Conservation (phyloP, 1,140 invertebrate species). For the Macrostomum lignano region DNA sequence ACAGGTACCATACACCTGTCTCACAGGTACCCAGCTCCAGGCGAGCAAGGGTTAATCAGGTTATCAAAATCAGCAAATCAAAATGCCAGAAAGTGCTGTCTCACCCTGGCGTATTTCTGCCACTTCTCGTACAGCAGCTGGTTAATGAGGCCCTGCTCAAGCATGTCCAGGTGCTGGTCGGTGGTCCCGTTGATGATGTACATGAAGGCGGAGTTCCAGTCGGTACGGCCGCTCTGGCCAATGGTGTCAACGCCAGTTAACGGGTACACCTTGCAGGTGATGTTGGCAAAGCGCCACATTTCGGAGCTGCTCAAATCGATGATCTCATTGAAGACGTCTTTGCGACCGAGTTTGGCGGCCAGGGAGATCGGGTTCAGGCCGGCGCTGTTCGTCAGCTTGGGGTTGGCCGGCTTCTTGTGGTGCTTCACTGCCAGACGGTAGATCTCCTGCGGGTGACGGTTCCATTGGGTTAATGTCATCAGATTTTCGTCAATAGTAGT, state of each 20-base stretch:
- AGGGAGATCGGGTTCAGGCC: conserved; percentile 74
- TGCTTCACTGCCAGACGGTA: conserved; percentile 82
- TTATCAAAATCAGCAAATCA: no score
- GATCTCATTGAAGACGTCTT: conserved; percentile 85
- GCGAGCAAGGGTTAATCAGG: no score
- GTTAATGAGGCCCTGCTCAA: conserved; percentile 87
- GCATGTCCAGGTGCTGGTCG: conserved; percentile 87
- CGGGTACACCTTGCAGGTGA: conserved; percentile 89
- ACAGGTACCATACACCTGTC: no score
- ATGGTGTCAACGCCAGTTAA: conserved; percentile 79
- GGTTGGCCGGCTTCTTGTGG: conserved; percentile 56
- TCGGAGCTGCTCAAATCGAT: conserved; percentile 60
- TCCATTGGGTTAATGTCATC: no score
- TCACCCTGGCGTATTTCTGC: conserved; percentile 83
- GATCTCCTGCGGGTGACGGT: conserved; percentile 67
- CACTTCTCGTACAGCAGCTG: conserved; percentile 86
- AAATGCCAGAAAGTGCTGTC: no score
- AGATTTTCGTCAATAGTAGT: no score
- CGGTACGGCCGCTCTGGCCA: conserved; percentile 54
- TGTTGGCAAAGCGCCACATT: conserved; percentile 94
- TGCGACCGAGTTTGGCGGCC: conserved; percentile 71
- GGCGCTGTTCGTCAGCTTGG: conserved; percentile 47
- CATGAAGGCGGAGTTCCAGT: conserved; percentile 89
- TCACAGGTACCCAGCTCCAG: no score
- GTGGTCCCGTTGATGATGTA: conserved; percentile 79